phyloP scores from a whole-genome alignment of 2,113 vertebrate species.

The Spea multiplicata region DNA sequence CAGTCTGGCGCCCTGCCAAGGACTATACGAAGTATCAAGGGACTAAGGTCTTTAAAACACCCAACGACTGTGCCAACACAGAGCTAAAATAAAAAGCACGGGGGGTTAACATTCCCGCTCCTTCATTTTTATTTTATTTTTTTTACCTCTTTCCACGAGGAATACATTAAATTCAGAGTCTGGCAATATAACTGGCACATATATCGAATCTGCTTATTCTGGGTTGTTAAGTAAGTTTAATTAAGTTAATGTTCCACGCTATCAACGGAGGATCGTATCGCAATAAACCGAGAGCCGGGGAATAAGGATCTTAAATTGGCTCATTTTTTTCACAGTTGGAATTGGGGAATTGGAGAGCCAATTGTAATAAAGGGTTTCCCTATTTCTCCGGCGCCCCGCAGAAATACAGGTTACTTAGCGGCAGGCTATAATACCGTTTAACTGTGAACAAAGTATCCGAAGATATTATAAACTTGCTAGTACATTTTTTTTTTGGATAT shows the following conservation, averaged over 20 bases:
- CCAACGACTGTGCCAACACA: too few relatives aligned
- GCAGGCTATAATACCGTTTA: slow-evolving; percentile 55
- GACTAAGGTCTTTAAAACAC: too few relatives aligned
- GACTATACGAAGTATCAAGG: too few relatives aligned
- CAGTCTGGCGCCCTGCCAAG: too few relatives aligned
- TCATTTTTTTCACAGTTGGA: slow-evolving; percentile 83
- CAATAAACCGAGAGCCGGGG: slow-evolving; percentile 75
- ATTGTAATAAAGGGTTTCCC: slow-evolving; percentile 74
- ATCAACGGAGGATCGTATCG: slow-evolving; percentile 76
- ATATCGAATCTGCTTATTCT: slow-evolving; percentile 82
- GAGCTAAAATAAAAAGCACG: not conserved
- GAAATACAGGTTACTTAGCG: slow-evolving; percentile 69
- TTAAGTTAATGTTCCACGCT: slow-evolving; percentile 82
- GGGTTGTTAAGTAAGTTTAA: slow-evolving; percentile 83
- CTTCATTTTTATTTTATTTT: slow-evolving; percentile 20
- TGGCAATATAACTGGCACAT: slow-evolving; percentile 71
- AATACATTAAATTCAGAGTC: slow-evolving; percentile 56
- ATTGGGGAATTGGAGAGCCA: slow-evolving; percentile 80
- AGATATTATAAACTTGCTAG: not conserved
- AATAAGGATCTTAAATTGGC: slow-evolving; percentile 79
- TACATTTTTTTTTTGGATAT: not conserved
- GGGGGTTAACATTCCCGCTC: slow-evolving; percentile 40
- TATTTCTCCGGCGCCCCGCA: slow-evolving; percentile 73
- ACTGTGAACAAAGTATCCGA: slow-evolving; percentile 59
- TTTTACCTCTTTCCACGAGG: not conserved